Evolutionary conservation across 2,797 vertebrate species (phyloP).

Genomic region (Pseudopleuronectes americanus): DNA sequence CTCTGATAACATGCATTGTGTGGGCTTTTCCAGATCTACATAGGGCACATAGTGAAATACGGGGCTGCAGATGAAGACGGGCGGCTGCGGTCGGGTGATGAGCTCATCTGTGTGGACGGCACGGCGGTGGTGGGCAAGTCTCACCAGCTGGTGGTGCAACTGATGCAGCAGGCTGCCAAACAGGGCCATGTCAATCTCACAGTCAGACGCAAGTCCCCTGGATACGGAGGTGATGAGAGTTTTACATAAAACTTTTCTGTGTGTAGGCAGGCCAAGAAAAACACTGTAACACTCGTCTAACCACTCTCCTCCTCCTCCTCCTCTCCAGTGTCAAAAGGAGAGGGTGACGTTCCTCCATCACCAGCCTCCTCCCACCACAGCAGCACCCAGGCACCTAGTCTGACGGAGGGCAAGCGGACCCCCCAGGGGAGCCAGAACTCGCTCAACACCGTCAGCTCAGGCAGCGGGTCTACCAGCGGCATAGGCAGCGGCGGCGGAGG

Average conservation of each 20-base stretch:
- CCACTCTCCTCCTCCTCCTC: neutral
- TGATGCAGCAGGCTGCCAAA: slow-evolving; percentile 99
- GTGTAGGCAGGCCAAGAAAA: neutral
- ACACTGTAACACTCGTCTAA: neutral
- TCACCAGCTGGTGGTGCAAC: slow-evolving; percentile 98
- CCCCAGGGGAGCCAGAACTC: slow-evolving; percentile 99
- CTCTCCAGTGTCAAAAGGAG: slow-evolving; percentile 88
- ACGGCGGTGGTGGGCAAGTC: slow-evolving; percentile 98
- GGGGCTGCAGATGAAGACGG: slow-evolving; percentile 97
- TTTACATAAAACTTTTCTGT: slow-evolving; percentile 20
- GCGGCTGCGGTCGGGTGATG: slow-evolving; percentile 95
- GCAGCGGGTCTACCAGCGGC: slow-evolving; percentile 96
- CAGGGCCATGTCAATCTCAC: slow-evolving; percentile 98
- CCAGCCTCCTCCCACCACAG: slow-evolving; percentile 98
- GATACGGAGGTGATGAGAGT: slow-evolving; percentile 88
- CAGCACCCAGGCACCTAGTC: slow-evolving; percentile 94
- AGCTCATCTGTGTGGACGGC: slow-evolving; percentile 97
- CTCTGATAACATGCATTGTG: neutral
- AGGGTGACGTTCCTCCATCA: slow-evolving; percentile 91
- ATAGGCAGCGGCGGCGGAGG: slow-evolving; percentile 91
- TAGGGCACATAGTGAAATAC: slow-evolving; percentile 97
- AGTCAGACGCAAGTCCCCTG: slow-evolving; percentile 91
- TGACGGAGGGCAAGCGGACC: slow-evolving; percentile 95
- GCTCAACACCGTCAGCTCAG: slow-evolving; percentile 96
- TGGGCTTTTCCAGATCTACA: slow-evolving; percentile 89